Conservation (phyloP, 2,113 vertebrate species). For the Vireo altiloquus region DNA sequence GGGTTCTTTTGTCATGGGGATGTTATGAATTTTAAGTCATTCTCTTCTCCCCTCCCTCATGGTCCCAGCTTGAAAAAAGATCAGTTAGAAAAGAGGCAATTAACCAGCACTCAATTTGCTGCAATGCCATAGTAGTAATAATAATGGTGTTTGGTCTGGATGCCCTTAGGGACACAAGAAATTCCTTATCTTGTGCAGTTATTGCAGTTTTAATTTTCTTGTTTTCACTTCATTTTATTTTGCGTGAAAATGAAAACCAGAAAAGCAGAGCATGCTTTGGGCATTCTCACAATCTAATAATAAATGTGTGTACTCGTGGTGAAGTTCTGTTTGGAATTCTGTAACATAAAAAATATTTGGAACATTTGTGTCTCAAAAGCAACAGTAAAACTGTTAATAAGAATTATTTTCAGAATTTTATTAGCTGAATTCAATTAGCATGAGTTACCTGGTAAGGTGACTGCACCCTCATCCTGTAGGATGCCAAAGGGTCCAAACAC, state of each 20-base stretch:
- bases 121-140: neutral
- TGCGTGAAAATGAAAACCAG: neutral
- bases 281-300: neutral
- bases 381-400: neutral
- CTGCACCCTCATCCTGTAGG: neutral
- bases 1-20: neutral
- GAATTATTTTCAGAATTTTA: neutral
- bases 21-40: constrained; percentile 5
- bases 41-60: neutral
- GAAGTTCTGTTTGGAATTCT: neutral
- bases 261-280: neutral
- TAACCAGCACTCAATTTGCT: neutral
- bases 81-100: neutral
- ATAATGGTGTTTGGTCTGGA: neutral
- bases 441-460: neutral
- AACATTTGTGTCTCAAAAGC: neutral
- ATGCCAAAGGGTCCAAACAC: neutral
- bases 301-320: neutral
- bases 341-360: neutral
- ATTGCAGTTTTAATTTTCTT: neutral
- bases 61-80: neutral
- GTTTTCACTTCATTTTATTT: neutral
- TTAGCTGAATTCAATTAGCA: neutral
- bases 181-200: neutral
- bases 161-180: neutral